Percentiles rank a stretch among this genome's conserved stretches.
Conservation (phyloP, 1,140 invertebrate species). For the Macrostomum lignano region DNA sequence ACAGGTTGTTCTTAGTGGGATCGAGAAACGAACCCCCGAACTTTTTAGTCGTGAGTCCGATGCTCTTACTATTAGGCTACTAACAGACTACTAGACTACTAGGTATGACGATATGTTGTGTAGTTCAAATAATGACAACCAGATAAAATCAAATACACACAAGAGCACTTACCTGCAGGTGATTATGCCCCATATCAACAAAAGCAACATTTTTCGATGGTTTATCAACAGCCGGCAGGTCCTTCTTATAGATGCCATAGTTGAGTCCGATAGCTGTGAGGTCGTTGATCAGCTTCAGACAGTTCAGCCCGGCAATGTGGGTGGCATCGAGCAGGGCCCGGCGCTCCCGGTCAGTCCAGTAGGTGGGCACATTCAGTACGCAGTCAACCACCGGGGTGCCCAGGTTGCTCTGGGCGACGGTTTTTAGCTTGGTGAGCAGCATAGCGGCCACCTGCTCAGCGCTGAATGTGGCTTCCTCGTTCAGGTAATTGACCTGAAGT, state of each 20-base stretch:
- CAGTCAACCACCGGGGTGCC: constrained; percentile 70
- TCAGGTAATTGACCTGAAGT: constrained; percentile 25
- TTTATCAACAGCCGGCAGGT: constrained; percentile 53
- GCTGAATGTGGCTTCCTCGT: constrained; percentile 48
- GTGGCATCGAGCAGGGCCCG: constrained; percentile 64
- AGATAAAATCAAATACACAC: too few species aligned
- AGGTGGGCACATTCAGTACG: constrained; percentile 58
- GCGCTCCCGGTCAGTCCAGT: constrained; percentile 70
- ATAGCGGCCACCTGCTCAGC: constrained; percentile 81
- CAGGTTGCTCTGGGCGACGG: constrained; percentile 51
- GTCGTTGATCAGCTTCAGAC: constrained; percentile 74
- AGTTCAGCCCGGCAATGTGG: constrained; percentile 47
- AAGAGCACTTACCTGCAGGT: too few species aligned
- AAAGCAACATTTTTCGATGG: constrained; percentile 34
- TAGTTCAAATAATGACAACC: too few species aligned
- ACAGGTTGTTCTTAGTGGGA: too few species aligned
- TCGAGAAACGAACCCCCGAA: too few species aligned
- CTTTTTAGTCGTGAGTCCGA: too few species aligned
- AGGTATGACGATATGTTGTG: too few species aligned
- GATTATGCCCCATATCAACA: constrained; percentile 23
- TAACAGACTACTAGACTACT: too few species aligned
- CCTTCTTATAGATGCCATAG: constrained; percentile 89
- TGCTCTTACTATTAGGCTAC: too few species aligned
- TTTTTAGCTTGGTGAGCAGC: constrained; percentile 82
- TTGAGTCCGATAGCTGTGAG: constrained; percentile 70